These are phyloP conservation scores for Odontamblyopus rebecca DNA, from an alignment of 2,797 vertebrate genomes.

Conservation along the genomic window DNA sequence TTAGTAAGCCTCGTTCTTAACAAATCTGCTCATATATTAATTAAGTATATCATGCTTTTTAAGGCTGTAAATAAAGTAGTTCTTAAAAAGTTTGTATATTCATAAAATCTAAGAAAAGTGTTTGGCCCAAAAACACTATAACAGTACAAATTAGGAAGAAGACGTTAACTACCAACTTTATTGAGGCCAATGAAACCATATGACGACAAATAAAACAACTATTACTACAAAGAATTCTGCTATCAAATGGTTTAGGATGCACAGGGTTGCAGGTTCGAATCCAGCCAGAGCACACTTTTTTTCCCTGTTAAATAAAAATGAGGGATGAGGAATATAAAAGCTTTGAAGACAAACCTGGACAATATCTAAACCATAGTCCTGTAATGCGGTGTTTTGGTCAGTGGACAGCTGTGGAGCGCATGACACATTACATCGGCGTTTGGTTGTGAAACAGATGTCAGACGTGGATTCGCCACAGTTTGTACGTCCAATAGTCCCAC, in stretches of 20 bases:
- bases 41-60: no score
- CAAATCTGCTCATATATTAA: no score
- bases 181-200: no score
- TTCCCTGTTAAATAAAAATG: no score
- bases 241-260: background rate
- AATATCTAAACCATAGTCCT: background rate
- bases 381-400: slow-evolving; percentile 16
- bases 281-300: background rate
- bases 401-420: slow-evolving; percentile 43
- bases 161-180: background rate
- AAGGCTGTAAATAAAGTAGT: no score
- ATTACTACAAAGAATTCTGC: background rate
- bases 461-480: slow-evolving; percentile 38
- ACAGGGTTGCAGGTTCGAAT: background rate
- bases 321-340: background rate
- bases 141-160: background rate
- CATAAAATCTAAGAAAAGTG: background rate
- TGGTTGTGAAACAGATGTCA: slow-evolving; percentile 47
- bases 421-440: slow-evolving; percentile 36
- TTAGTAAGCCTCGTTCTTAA: no score
- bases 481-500: background rate
- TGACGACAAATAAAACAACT: background rate
- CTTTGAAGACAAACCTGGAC: background rate
- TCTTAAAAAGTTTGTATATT: no score
- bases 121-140: background rate